Evolutionary conservation across 2,113 vertebrate genomes (phyloP), one percentile per base, ranked within the genome.

Genomic region (Chaetorhynchus papuensis): DNA sequence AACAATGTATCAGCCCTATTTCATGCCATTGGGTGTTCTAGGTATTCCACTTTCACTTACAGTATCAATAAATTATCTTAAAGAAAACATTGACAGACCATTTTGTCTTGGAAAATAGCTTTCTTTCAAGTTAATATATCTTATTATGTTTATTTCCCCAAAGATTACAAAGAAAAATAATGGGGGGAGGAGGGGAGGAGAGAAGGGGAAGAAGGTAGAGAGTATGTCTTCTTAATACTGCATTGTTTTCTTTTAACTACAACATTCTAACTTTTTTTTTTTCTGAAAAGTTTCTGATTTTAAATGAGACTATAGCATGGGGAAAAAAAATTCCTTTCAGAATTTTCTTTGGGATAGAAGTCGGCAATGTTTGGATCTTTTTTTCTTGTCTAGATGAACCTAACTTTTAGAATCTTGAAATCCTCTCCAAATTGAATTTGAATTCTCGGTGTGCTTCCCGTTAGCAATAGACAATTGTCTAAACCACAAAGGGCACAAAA

Each of bases 181-280:
- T 13, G 3, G 2, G 2, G 13, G 23, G 6, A 4, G 7, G 5
- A 6, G 15, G 15, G 7, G 12, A 4, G 37, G 3, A 13, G 41
- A 26, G 21, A 31, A 45, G 21, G 26, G 16, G 27, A 31, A 65
- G 31, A 26, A 26, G 4, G 12, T 11, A 8, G 4, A 18, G 7
- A 15, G 10, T 35, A 4, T n/a, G 20, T 41, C 33, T 66, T 66
- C 44, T 56, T 68, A 69, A 39, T 30, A 81, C 7, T 42, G 9
- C 7, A 45, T 11, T 64, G 10, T 37, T 71, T 90, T 57, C 15
- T 68, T 83, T 89, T 47, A 72, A 56, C 7, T n/a, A 30, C 4
- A 35, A 14, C 3, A 53, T 35, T 69, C 42, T 66, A 57, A n/a
- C 39, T 81, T 86, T 47, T 91, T 93, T 83, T 49, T 49, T 49